Evolutionary conservation across 2,797 vertebrate species (phyloP).

Genomic region (Spheniscus humboldti): DNA sequence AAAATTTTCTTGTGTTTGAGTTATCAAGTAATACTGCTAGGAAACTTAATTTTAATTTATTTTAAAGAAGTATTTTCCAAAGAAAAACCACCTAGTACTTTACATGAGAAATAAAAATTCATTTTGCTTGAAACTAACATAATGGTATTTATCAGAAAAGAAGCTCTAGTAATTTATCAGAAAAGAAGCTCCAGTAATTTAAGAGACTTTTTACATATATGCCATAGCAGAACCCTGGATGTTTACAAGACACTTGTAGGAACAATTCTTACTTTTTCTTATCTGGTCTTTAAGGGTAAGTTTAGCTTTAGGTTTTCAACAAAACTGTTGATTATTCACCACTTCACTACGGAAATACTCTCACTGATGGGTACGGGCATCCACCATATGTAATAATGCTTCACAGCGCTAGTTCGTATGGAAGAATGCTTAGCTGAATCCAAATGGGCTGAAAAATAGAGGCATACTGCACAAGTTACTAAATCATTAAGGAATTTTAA

Average conservation of each 20-base stretch:
- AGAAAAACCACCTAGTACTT: neutral
- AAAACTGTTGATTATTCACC: neutral
- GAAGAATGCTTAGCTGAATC: neutral
- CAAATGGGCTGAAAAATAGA: neutral
- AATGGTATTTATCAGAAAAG: neutral
- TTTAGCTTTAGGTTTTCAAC: neutral
- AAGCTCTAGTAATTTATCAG: neutral
- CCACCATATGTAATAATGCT: neutral
- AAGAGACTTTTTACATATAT: neutral
- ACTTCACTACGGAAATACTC: neutral
- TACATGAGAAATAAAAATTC: neutral
- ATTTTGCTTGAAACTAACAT: neutral
- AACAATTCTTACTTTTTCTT: neutral
- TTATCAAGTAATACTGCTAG: neutral
- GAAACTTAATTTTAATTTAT: neutral
- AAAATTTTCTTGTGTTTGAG: neutral
- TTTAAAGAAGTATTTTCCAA: neutral
- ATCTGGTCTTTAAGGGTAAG: neutral
- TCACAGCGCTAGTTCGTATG: neutral
- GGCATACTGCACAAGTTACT: neutral
- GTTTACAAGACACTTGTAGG: neutral
- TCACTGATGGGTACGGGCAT: neutral
- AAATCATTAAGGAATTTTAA: neutral
- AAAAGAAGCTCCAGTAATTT: neutral
- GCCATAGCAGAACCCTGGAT: neutral